phyloP scores from a whole-genome alignment of 2,797 vertebrate genomes.

The Aeoliscus strigatus region DNA sequence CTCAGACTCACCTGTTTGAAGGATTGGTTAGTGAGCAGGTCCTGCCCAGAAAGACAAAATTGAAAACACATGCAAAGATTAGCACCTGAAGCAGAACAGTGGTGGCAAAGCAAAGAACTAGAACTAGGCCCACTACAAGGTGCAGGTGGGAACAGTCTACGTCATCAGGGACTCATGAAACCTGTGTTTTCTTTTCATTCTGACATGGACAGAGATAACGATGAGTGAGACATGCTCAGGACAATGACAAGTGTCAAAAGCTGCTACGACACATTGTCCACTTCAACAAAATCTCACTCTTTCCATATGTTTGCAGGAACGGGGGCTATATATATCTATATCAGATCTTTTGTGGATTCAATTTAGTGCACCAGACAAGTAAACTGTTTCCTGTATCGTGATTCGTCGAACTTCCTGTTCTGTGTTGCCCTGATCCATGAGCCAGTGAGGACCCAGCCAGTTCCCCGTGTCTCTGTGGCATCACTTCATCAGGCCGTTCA shows the following conservation, averaged over 20 bases:
- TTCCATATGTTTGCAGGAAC: no score
- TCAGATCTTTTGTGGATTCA: no score
- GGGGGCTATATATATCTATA: no score
- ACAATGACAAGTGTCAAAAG: constrained; percentile 30
- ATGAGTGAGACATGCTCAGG: no score
- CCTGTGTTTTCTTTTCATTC: background rate
- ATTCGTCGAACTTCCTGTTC: constrained; percentile 23
- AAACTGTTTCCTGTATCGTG: constrained; percentile 8
- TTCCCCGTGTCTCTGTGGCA: constrained; percentile 22
- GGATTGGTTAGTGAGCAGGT: constrained; percentile 95
- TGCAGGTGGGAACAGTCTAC: constrained; percentile 34
- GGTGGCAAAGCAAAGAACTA: constrained; percentile 46
- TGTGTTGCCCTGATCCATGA: constrained; percentile 30
- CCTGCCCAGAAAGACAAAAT: constrained; percentile 83
- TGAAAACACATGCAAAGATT: constrained; percentile 76
- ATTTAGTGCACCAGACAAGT: no score
- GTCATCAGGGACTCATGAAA: constrained; percentile 48
- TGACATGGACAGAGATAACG: constrained; percentile 49
- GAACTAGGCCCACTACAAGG: constrained; percentile 48
- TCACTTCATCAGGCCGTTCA: constrained; percentile 52
- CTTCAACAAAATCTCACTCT: constrained; percentile 20
- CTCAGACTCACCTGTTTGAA: constrained; percentile 88
- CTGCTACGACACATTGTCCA: constrained; percentile 28
- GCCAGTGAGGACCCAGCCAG: constrained; percentile 33
- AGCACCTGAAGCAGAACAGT: constrained; percentile 63